Base-by-base conservation (phyloP, 2,888 invertebrate species). In the Chymomyza caudatula region DNA sequence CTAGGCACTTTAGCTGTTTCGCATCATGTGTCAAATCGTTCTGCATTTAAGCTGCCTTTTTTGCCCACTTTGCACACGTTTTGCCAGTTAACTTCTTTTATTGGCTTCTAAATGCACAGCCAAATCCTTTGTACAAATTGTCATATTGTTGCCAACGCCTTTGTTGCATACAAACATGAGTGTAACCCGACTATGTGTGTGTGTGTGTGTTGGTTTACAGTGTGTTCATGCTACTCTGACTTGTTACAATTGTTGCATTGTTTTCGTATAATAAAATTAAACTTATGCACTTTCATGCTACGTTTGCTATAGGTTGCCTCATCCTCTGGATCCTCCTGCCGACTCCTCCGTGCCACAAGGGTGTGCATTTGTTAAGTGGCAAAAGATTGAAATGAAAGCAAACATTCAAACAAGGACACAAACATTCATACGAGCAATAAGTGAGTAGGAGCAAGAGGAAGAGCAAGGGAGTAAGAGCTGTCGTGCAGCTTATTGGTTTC, bases 181-280 rank as follows among this genome's bases (percentile, higher is more conserved):
- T 17, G n/a, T 17, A 6, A 3, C 3, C 15, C 4, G 17, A 2
- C 11, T 2, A 11, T 51, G 11, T 67, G 65, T 55, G 44, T 61
- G 49, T 71, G 54, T 71, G 47, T 49, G 25, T 58, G 13, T 58
- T 23, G 23, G 43, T 47, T 19, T 6, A 23, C 11, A 25, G 37
- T 29, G 29, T 29, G 29, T 25, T 15, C 15, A 42, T 37, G 23
- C 55, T 42, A 20, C 15, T 60, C 52, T 67, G 70, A 74, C 74
- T 64, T 73, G 66, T 57, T 71, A 57, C 73, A 77, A 70, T 76
- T 74, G 76, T 85, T 82, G 77, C 77, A 82, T 82, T 82, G 83
- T 82, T 79, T 81, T 78, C 73, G 75, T 77, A 71, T 85, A 82
- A 85, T 82, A 82, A 82, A 82, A 82, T 82, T 82, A 85, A 80